Base-by-base conservation (phyloP, 2,113 vertebrate genomes). In the Elephas maximus region DNA sequence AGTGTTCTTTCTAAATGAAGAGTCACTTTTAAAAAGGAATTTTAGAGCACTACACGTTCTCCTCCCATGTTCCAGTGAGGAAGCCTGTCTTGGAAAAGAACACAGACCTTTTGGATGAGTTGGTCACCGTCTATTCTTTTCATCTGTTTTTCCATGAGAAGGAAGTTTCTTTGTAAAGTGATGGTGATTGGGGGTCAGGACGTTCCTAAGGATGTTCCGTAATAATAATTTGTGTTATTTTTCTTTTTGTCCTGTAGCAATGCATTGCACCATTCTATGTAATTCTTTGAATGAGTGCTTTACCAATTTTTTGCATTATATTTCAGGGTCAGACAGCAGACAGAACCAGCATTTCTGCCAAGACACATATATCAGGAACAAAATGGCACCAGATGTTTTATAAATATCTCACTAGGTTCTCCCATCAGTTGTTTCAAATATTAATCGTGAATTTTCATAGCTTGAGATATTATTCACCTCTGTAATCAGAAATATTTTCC, bases 401-500 rank as follows among this genome's bases (percentile, higher is more conserved):
- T 69, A 78, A 96, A 76, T 94, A 71, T n/a, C 33, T 33, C 2
- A 83, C 24, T 26, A 23, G 12, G 3, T 85, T 87, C 11, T 95
- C 41, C 26, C 12, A 77, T 73, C 60, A 81, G 12, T 69, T 53
- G 12, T 84, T 96, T 96, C 23, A 95, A 84, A 90, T 74, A 48
- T 9, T 92, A 45, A 77, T 63, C 9, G 8, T 88, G n/a, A 53
- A 44, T 73, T 91, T 93, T 84, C 7, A 26, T 88, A 60, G 8
- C 30, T 87, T 53, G 73, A 97, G 44, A 28, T 73, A 45, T 71
- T 86, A 18, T 77, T 95, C 3, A 93, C 80, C 45, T 93, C 37
- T 53, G 37, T 53, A 62, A 60, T 12, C 80, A 96, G 71, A 92
- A 63, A 71, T 74, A 79, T 82, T 96, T 96, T 88, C 63, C 24